Conservation (phyloP, 2,113 vertebrate species). For the Stomatorhinus ivindoensis region DNA sequence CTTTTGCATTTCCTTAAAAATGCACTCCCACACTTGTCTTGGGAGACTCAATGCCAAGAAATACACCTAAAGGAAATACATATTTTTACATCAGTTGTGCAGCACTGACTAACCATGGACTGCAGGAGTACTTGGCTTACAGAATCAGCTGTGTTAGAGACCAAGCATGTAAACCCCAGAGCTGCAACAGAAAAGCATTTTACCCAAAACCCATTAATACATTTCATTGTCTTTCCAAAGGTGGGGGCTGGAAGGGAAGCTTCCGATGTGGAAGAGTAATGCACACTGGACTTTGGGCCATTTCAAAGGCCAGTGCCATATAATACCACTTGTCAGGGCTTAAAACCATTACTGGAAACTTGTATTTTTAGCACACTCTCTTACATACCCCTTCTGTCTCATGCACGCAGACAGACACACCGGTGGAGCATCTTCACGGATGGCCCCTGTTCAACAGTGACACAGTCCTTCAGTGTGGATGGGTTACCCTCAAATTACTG, state of each 20-base stretch:
- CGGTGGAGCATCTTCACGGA: neutral
- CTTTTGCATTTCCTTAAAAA: neutral
- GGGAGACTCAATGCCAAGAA: neutral
- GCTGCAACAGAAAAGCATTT: neutral
- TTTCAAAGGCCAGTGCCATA: neutral
- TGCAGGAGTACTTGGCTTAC: neutral
- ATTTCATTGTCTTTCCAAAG: neutral
- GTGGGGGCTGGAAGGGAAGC: neutral
- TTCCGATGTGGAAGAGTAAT: neutral
- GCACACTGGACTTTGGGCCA: neutral
- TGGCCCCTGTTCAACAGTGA: slow-evolving; percentile 18
- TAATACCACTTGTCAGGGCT: neutral
- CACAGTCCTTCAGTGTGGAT: slow-evolving; percentile 42
- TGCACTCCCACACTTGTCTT: neutral
- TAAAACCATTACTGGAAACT: neutral
- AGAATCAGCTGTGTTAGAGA: neutral
- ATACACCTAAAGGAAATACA: neutral
- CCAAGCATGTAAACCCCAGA: neutral
- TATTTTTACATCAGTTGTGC: neutral
- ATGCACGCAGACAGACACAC: neutral
- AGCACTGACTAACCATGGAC: neutral
- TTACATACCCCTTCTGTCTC: neutral
- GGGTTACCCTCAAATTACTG: slow-evolving; percentile 42
- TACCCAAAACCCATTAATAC: neutral
- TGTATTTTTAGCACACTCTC: neutral